A percentile compares a stretch with the other conserved stretches of the same genome.
Conservation (phyloP, 2,797 vertebrate genomes). For the Caiman crocodilus region DNA sequence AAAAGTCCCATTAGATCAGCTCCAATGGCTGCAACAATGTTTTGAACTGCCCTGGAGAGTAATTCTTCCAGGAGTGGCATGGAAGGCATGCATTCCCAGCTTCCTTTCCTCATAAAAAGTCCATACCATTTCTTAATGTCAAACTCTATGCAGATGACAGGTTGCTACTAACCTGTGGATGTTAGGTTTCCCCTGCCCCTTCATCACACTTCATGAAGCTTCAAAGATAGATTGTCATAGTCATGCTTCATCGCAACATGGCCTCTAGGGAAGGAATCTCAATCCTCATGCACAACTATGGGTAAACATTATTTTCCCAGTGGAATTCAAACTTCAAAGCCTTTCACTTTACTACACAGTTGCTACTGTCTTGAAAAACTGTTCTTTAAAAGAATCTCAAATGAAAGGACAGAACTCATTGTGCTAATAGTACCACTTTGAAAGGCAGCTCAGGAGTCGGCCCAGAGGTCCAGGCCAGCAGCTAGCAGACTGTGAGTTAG, state of each 20-base stretch:
- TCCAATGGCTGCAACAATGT: constrained; percentile 14
- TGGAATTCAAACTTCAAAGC: neutral
- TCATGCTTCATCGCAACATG: neutral
- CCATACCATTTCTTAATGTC: neutral
- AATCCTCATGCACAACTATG: neutral
- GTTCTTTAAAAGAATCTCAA: neutral
- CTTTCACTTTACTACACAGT: neutral
- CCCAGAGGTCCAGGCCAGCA: no score
- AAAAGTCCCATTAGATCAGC: neutral
- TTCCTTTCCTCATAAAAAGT: neutral
- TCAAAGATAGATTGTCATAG: neutral
- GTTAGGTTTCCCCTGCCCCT: neutral
- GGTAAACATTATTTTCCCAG: neutral
- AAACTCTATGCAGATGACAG: neutral
- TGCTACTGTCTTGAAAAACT: neutral
- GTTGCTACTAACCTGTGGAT: neutral
- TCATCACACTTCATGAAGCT: neutral
- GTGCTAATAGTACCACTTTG: no score
- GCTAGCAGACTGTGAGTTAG: no score
- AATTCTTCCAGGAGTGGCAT: neutral
- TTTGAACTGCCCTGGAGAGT: neutral
- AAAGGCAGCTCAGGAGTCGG: no score
- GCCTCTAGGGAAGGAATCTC: neutral
- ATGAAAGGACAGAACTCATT: neutral
- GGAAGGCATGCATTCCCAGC: neutral